phyloP scores from a whole-genome alignment of 2,113 vertebrate genomes.

The Dunckerocampus dactyliophorus region DNA sequence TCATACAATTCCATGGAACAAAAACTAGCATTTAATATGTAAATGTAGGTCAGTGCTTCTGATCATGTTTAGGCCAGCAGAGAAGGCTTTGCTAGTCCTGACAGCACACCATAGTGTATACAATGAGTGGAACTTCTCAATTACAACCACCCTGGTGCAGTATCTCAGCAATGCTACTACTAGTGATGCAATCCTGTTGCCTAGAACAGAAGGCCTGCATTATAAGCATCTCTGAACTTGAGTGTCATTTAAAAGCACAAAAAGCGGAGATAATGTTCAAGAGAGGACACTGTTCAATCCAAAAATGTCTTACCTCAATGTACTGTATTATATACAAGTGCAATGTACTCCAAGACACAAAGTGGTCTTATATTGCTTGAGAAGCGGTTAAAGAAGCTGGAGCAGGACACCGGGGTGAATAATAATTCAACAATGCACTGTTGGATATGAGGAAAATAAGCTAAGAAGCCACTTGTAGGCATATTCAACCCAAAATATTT shows the following conservation, averaged over 20 bases:
- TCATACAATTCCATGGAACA: no score
- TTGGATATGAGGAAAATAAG: slow-evolving; percentile 29
- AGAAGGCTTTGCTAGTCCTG: no score
- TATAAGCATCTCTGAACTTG: slow-evolving; percentile 73
- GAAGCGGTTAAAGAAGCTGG: slow-evolving; percentile 33
- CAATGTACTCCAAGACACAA: slow-evolving; percentile 18
- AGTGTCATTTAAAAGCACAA: slow-evolving; percentile 68
- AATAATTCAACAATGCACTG: no score
- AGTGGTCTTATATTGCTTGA: slow-evolving; percentile 38
- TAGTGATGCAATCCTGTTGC: neutral
- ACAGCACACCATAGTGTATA: no score
- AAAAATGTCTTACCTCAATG: slow-evolving; percentile 6
- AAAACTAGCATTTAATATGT: no score
- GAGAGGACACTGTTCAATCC: slow-evolving; percentile 11
- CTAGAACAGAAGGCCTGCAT: slow-evolving; percentile 71
- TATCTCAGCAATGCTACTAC: neutral
- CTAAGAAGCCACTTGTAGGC: slow-evolving; percentile 61
- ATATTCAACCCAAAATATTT: neutral
- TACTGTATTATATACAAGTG: no score
- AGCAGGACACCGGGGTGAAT: slow-evolving; percentile 45
- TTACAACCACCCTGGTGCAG: no score
- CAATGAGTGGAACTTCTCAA: neutral
- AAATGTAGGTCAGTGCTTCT: no score
- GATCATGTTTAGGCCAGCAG: no score
- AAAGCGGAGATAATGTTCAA: slow-evolving; percentile 65